Base-by-base conservation (phyloP, 1,140 invertebrate species). In the Drosophila oshimai region DNA sequence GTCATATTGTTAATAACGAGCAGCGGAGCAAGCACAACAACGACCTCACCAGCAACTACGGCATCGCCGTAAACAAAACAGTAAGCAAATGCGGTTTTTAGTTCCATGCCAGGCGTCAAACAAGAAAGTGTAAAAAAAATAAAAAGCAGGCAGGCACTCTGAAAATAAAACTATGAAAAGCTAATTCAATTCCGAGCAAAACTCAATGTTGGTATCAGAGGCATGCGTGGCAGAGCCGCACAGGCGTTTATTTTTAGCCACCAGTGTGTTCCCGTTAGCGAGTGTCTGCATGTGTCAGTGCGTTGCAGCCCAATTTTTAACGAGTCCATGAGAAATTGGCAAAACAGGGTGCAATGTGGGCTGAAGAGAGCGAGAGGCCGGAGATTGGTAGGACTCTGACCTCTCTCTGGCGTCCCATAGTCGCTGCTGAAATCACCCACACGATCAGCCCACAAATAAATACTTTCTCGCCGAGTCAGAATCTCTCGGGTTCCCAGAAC, bases 1-100 rank as follows among this genome's bases (percentile, higher is more conserved):
- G 75, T 75, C 71, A 80, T 60, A 81, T 87, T 87, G 81, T 87
- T 87, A 87, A 87, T 87, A 87, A 77, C 87, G 39, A 55, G 39
- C 45, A 65, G 24, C 58, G 62, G 54, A 37, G n/a, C 53, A 39
- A 53, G 67, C 49, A 72, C 45, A 58, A 44, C 41, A 74, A 45
- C 24, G 34, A 4, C 31, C 45, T 20, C 55, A 55, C 46, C 33
- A 36, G 6, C 31, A 55, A 45, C 13, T 31, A 31, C 18, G 36
- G 28, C 17, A 57, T 15, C 33, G 53, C 39, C 50, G 54, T 67
- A 70, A 72, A 71, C 67, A 76, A 84, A 70, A 61, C 44, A 24
- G 53, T 54, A 41, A 71, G 57, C 41, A 57, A 37, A 50, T 46
- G 37, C 60, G 51, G 44, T 44, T 51, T 34, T 34, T 31, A 49